phyloP scores from a whole-genome alignment of 2,797 vertebrate species.

The Petrocephalus sullivani region DNA sequence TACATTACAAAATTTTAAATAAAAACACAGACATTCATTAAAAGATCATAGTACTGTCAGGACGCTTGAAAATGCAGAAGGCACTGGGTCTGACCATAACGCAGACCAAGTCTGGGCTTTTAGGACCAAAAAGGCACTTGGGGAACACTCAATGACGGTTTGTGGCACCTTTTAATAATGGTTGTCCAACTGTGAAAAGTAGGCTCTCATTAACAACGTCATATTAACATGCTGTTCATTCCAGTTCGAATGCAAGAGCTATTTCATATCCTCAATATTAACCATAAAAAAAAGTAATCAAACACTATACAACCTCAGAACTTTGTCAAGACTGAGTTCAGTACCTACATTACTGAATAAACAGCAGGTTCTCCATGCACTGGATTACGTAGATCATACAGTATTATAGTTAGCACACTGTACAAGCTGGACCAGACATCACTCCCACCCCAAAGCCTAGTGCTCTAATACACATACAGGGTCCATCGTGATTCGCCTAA shows the following conservation, averaged over 20 bases:
- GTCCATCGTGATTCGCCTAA: neutral
- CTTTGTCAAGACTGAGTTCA: neutral
- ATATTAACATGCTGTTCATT: slow-evolving; percentile 1
- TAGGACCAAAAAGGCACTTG: slow-evolving; percentile 60
- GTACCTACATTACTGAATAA: neutral
- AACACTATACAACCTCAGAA: neutral
- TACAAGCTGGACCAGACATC: neutral
- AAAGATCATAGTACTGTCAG: neutral
- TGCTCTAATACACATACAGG: neutral
- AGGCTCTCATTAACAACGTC: neutral
- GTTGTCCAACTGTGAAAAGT: neutral
- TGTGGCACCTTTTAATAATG: slow-evolving; percentile 28
- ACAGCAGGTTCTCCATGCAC: slow-evolving; percentile 1
- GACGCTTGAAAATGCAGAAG: slow-evolving; percentile 36
- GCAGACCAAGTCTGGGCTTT: slow-evolving; percentile 38
- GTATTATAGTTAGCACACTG: neutral
- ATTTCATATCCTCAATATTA: neutral
- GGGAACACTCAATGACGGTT: slow-evolving; percentile 24
- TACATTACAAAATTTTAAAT: neutral
- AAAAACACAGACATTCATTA: neutral
- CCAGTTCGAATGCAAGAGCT: neutral
- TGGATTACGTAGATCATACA: neutral
- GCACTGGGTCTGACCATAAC: slow-evolving; percentile 38
- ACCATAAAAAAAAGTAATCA: neutral
- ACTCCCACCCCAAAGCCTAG: neutral